Conservation (phyloP, 2,888 invertebrate genomes). For the Sminthurinus aureus region DNA sequence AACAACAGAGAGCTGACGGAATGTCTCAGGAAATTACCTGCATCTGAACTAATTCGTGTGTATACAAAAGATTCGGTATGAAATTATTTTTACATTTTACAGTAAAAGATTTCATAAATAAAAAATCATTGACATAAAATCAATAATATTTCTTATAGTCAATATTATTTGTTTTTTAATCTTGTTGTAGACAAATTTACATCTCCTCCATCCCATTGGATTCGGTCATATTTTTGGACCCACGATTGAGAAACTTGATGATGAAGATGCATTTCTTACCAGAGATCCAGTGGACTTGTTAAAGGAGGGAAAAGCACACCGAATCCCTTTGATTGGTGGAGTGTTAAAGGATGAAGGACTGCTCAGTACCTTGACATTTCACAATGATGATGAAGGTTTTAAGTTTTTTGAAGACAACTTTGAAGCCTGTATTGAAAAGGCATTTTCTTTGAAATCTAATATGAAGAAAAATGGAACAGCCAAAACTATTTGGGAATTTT, state of each 20-base stretch:
- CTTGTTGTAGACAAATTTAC: not conserved
- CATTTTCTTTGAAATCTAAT: not conserved
- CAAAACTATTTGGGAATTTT: not conserved
- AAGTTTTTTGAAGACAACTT: not conserved
- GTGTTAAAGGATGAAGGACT: constrained; percentile 51
- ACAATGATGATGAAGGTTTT: not conserved
- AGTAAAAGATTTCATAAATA: no score
- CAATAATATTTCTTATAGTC: no score
- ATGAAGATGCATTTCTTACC: constrained; percentile 50
- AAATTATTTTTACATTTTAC: no score
- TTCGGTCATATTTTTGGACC: constrained; percentile 34
- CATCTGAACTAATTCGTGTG: not conserved
- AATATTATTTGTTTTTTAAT: not conserved
- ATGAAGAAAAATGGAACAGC: not conserved
- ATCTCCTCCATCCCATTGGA: not conserved
- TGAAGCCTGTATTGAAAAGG: not conserved
- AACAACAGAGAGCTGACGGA: not conserved
- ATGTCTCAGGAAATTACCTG: not conserved
- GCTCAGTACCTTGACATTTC: not conserved
- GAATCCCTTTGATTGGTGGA: constrained; percentile 50
- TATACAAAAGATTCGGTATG: not conserved
- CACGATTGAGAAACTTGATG: constrained; percentile 46
- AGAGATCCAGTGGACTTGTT: constrained; percentile 47
- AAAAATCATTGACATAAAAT: not conserved
- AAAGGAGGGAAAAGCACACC: constrained; percentile 44